Conservation (phyloP, 2,113 vertebrate genomes). For the Anthoscopus minutus region DNA sequence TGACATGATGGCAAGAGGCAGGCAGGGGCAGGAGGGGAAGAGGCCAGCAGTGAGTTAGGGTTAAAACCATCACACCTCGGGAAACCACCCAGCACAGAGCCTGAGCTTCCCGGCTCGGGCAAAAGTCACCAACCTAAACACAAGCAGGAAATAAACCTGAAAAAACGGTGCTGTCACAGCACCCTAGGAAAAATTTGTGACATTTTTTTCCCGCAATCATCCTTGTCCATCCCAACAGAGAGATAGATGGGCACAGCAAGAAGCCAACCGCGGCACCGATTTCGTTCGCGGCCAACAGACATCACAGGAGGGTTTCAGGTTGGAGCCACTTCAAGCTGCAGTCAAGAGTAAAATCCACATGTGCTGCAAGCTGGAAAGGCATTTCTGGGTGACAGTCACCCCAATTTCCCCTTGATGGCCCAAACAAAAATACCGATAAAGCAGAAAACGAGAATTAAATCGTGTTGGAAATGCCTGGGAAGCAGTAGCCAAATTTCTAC, state of each 20-base stretch:
- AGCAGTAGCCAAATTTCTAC: neutral
- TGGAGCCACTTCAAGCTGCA: neutral
- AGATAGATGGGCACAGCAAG: neutral
- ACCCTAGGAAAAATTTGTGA: neutral
- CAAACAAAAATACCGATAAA: neutral
- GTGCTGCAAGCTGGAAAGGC: neutral
- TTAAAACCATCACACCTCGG: neutral
- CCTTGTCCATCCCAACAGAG: neutral
- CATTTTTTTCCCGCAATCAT: rapidly evolving
- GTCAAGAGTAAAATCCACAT: neutral
- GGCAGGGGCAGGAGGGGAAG: neutral
- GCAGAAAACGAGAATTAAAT: neutral
- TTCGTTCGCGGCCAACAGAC: neutral
- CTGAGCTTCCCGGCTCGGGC: rapidly evolving
- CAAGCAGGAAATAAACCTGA: neutral
- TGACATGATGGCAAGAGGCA: neutral
- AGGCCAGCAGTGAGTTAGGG: neutral
- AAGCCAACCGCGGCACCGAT: neutral
- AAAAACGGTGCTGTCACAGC: rapidly evolving
- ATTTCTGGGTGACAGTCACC: neutral
- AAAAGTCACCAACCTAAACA: neutral
- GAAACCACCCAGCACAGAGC: rapidly evolving
- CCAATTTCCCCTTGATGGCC: neutral
- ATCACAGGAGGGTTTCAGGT: neutral
- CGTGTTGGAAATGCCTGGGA: neutral